Evolutionary conservation across 2,888 invertebrate species (phyloP).

Genomic region (Rhagonycha lutea): DNA sequence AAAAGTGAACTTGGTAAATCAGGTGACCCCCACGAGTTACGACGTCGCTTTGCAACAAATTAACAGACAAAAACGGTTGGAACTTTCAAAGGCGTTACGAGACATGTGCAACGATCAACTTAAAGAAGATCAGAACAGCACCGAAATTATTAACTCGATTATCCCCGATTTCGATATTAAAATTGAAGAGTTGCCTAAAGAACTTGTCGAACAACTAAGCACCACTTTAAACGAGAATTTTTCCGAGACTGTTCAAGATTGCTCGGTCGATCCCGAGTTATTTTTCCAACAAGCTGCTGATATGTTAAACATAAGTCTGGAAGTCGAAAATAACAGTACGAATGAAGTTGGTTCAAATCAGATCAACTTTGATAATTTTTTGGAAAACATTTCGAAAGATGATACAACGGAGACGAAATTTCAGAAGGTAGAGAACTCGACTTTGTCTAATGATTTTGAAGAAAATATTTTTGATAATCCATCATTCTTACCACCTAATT

Average conservation of each 20-base stretch:
- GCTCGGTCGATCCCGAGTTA: constrained; percentile 30
- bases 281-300: constrained; percentile 36
- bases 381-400: neutral
- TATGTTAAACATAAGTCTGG: constrained; percentile 20
- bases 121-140: constrained; percentile 37
- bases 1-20: constrained; percentile 49
- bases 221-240: constrained; percentile 40
- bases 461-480: neutral
- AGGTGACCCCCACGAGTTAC: constrained; percentile 42
- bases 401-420: no score
- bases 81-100: constrained; percentile 49
- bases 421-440: neutral
- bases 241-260: constrained; percentile 14
- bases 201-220: constrained; percentile 47
- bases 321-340: neutral
- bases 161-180: constrained; percentile 52
- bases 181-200: constrained; percentile 49
- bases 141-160: constrained; percentile 47
- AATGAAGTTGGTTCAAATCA: neutral
- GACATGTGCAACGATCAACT: constrained; percentile 43
- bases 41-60: constrained; percentile 49
- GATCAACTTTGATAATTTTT: neutral
- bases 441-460: neutral
- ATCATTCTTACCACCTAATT: neutral
- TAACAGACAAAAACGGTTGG: constrained; percentile 49